Conservation (phyloP, 2,797 vertebrate species). For the Enteromius fasciolatus region DNA sequence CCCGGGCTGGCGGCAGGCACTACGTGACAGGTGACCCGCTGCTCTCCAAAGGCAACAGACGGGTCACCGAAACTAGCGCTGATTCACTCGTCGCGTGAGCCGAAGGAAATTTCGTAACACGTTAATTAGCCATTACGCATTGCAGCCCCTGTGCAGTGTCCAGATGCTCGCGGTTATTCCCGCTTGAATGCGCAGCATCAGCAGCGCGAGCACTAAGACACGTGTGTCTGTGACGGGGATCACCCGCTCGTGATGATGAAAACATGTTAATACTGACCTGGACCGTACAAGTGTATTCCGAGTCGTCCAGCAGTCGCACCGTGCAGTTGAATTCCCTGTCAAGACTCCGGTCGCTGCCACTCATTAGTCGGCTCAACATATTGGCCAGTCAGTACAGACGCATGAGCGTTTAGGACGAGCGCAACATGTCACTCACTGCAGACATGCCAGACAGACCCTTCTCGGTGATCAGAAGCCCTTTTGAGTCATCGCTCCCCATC, state of each 20-base stretch:
- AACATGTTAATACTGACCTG: conserved; percentile 81
- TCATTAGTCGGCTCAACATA: conserved; percentile 97
- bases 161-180: conserved; percentile 30
- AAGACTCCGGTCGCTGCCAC: conserved; percentile 95
- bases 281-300: conserved; percentile 95
- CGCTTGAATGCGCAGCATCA: conserved; percentile 41
- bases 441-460: conserved; percentile 24
- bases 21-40: conserved; percentile 40
- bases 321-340: conserved; percentile 94
- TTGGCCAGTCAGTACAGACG: conserved; percentile 56
- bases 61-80: conserved; percentile 22
- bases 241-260: conserved; percentile 23
- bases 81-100: background rate
- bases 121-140: conserved; percentile 47
- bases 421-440: conserved; percentile 53
- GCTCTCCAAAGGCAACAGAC: conserved; percentile 17
- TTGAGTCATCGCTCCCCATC: conserved; percentile 41
- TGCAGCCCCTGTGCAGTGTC: conserved; percentile 38
- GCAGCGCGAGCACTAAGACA: conserved; percentile 27
- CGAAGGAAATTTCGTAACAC: background rate
- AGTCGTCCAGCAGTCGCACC: conserved; percentile 95
- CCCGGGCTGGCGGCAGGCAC: background rate
- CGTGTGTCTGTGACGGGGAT: conserved; percentile 34
- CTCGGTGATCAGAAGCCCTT: conserved; percentile 36
- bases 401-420: conserved; percentile 51